These are phyloP conservation scores for Micropterix aruncella DNA, from an alignment of 2,888 invertebrate species.

Conservation along the genomic window DNA sequence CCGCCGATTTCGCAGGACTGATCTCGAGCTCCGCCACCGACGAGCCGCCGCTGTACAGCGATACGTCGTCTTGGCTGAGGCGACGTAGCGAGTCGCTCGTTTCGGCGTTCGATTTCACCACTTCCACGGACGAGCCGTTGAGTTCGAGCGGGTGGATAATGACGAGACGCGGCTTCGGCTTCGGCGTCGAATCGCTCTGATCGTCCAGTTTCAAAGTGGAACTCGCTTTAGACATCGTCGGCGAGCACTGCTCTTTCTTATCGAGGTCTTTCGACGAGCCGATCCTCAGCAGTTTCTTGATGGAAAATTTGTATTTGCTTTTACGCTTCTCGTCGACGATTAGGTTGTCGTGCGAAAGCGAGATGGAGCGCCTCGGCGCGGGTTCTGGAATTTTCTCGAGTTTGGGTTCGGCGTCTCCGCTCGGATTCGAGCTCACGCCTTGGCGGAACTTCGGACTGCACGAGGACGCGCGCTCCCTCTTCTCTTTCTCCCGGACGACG, in stretches of 20 bases:
- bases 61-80: constrained; percentile 37
- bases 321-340: constrained; percentile 49
- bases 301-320: constrained; percentile 57
- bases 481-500: constrained; percentile 60
- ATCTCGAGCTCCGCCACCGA: constrained; percentile 25
- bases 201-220: constrained; percentile 38
- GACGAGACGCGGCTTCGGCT: constrained; percentile 61
- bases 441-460: constrained; percentile 46
- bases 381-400: constrained; percentile 44
- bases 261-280: constrained; percentile 58
- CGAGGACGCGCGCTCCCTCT: constrained; percentile 52
- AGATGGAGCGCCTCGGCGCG: constrained; percentile 53
- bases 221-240: constrained; percentile 29
- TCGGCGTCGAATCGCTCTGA: constrained; percentile 38
- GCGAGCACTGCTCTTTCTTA: constrained; percentile 34
- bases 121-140: constrained; percentile 69
- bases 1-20: constrained; percentile 23
- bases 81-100: constrained; percentile 24
- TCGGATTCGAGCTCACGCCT: constrained; percentile 23
- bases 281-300: constrained; percentile 71
- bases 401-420: constrained; percentile 11
- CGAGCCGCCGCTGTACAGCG: constrained; percentile 34
- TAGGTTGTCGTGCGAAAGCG: constrained; percentile 63
- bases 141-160: constrained; percentile 82
- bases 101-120: constrained; percentile 44